Conservation (phyloP, 2,888 invertebrate species). For the Pocota personata region DNA sequence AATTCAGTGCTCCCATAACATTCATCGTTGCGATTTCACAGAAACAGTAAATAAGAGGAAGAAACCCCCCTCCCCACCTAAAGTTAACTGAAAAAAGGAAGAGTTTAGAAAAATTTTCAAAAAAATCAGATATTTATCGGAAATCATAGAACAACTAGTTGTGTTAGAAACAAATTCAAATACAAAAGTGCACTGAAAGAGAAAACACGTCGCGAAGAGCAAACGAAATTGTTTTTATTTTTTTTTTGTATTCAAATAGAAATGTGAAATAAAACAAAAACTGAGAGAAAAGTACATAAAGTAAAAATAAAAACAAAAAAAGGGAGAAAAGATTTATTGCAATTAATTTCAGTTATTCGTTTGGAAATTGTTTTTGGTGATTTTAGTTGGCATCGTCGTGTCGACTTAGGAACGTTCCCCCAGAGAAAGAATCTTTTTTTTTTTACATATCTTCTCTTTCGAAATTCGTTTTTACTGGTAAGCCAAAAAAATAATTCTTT, state of each 20-base stretch:
- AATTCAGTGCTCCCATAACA: conserved; percentile 59
- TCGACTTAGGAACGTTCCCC: conserved; percentile 53
- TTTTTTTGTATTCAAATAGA: conserved; percentile 35
- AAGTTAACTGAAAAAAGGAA: background rate
- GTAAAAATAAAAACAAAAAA: conserved; percentile 12
- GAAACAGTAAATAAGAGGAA: conserved; percentile 30
- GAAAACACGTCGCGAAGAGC: conserved; percentile 49
- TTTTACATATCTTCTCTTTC: background rate
- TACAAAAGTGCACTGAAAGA: conserved; percentile 66
- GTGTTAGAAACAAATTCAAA: conserved; percentile 50
- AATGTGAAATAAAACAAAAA: conserved; percentile 47
- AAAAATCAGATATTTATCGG: background rate
- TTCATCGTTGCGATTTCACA: conserved; percentile 63
- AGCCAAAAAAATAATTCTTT: background rate
- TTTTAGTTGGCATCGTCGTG: conserved; percentile 67
- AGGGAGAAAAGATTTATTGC: conserved; percentile 18
- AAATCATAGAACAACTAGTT: conserved; percentile 22
- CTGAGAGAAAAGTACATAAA: conserved; percentile 19
- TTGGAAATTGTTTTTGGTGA: conserved; percentile 50
- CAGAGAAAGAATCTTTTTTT: conserved; percentile 2
- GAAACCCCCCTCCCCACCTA: no score
- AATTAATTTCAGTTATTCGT: conserved; percentile 38
- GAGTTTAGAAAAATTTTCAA: background rate
- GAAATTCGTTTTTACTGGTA: conserved; percentile 47
- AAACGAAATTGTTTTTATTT: conserved; percentile 12